Evolutionary conservation across 1,140 invertebrate genomes (phyloP).

Genomic region (Lucilia cuprina): DNA sequence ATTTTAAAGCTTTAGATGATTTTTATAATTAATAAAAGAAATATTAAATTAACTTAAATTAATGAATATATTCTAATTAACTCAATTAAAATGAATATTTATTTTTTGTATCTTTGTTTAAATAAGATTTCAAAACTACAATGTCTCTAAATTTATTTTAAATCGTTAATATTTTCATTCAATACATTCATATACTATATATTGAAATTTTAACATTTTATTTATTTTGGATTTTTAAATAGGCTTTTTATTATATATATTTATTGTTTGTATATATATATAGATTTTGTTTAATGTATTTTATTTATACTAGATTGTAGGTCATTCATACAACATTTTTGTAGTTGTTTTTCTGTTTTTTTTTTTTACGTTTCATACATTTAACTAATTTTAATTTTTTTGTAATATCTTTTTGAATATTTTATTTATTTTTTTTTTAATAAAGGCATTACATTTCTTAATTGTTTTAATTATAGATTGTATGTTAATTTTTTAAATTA

Average conservation of each 20-base stretch:
- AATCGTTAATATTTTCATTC: not conserved
- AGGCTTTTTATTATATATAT: not conserved
- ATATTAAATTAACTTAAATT: constrained; percentile 1
- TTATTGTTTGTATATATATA: not conserved
- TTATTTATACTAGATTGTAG: not conserved
- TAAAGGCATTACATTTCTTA: not conserved
- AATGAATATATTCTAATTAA: not conserved
- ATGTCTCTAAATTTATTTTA: constrained; percentile 10
- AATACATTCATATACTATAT: constrained; percentile 10
- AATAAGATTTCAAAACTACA: constrained; percentile 17
- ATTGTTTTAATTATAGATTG: not conserved
- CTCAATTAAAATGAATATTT: no score
- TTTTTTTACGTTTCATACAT: not conserved
- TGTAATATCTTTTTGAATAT: not conserved
- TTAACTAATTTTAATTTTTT: not conserved
- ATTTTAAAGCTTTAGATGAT: constrained; percentile 24
- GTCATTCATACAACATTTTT: not conserved
- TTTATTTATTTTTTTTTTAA: not conserved
- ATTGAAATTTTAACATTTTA: not conserved
- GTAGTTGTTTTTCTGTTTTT: not conserved
- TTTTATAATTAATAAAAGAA: not conserved
- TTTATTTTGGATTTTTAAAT: not conserved
- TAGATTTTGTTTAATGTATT: not conserved
- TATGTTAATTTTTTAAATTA: not conserved
- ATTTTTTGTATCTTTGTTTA: not conserved